Conservation (phyloP, 1,140 invertebrate genomes). For the Penaeus chinensis region DNA sequence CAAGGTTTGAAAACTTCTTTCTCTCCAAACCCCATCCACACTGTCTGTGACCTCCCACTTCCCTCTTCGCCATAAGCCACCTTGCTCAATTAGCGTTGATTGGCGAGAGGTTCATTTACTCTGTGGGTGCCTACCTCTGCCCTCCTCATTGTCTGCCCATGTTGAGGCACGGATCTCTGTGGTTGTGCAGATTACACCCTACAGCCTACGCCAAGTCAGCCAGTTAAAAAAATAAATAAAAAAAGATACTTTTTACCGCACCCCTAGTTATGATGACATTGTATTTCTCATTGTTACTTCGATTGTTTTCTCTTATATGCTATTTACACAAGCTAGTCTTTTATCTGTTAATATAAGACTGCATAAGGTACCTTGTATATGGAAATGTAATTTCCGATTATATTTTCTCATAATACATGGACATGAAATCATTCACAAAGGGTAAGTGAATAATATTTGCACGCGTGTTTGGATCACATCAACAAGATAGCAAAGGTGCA, state of each 20-base stretch:
- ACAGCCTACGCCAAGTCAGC: slow-evolving; percentile 37
- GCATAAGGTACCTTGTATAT: slow-evolving; percentile 59
- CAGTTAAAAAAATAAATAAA: slow-evolving; percentile 1
- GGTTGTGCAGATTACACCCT: slow-evolving; percentile 16
- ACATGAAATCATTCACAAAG: slow-evolving; percentile 49
- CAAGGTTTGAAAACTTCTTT: slow-evolving; percentile 11
- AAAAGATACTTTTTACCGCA: slow-evolving; percentile 38
- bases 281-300: slow-evolving; percentile 41
- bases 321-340: slow-evolving; percentile 49
- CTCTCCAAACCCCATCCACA: background rate
- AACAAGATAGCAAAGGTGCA: slow-evolving; percentile 29
- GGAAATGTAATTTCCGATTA: slow-evolving; percentile 60
- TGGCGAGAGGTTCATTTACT: slow-evolving; percentile 6
- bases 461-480: slow-evolving; percentile 35
- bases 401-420: slow-evolving; percentile 58
- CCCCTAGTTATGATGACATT: slow-evolving; percentile 42
- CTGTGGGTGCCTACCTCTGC: slow-evolving; percentile 9
- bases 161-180: background rate
- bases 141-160: background rate
- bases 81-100: slow-evolving; percentile 51
- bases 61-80: slow-evolving; percentile 40
- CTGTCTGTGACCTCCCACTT: slow-evolving; percentile 10
- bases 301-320: slow-evolving; percentile 45
- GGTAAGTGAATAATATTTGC: slow-evolving; percentile 51
- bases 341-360: slow-evolving; percentile 50